Evolutionary conservation across 2,113 vertebrate genomes (phyloP).

Genomic region (Corapipo altera): DNA sequence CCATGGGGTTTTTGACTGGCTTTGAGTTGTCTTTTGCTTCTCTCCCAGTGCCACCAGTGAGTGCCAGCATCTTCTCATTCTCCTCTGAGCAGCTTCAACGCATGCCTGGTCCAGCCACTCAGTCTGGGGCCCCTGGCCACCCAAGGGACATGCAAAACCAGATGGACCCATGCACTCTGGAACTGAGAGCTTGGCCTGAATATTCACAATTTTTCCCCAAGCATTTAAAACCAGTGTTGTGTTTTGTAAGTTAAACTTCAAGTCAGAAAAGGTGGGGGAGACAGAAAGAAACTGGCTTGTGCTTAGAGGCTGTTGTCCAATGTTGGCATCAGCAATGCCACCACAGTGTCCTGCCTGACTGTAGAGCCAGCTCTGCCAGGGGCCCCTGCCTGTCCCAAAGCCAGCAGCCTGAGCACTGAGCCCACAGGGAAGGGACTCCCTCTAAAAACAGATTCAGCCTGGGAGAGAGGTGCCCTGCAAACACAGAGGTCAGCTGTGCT

Average conservation of each 20-base stretch:
- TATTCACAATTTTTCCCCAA: not conserved
- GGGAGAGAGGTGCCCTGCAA: not conserved
- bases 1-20: not conserved
- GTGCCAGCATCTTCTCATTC: not conserved
- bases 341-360: not conserved
- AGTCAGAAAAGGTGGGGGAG: not conserved
- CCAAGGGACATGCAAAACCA: not conserved
- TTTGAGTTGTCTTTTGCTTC: not conserved
- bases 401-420: not conserved
- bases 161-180: not conserved
- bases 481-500: not conserved
- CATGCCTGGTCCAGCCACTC: fast-evolving
- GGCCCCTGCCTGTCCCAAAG: not conserved
- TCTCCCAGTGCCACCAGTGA: not conserved
- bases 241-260: not conserved
- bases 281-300: not conserved
- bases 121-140: not conserved
- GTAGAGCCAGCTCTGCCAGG: not conserved
- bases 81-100: not conserved
- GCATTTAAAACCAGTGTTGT: not conserved
- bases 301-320: not conserved
- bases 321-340: not conserved
- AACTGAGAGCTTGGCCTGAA: not conserved
- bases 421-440: not conserved
- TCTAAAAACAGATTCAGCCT: not conserved